phyloP scores from a whole-genome alignment of 2,113 vertebrate species.

The Rhipidura dahli region DNA sequence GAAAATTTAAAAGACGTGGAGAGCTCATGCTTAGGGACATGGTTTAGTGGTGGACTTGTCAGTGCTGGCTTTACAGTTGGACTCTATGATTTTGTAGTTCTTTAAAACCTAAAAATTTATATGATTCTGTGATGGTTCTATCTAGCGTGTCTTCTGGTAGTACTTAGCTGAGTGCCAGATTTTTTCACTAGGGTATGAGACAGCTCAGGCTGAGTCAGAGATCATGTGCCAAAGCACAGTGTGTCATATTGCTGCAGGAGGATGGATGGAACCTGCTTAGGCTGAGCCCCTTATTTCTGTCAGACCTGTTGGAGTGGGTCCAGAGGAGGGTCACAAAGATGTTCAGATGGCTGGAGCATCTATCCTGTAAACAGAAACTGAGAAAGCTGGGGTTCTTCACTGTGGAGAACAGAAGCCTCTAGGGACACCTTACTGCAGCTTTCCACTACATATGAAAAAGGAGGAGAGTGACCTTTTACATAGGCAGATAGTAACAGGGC shows the following conservation, averaged over 20 bases:
- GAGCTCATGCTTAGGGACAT: neutral
- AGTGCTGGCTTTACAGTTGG: neutral
- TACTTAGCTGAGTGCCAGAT: neutral
- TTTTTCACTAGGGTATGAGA: neutral
- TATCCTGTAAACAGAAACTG: neutral
- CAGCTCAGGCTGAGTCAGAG: neutral
- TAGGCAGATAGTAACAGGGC: neutral
- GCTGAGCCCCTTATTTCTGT: neutral
- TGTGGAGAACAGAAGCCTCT: neutral
- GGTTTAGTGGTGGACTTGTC: neutral
- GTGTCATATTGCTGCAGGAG: rapidly evolving
- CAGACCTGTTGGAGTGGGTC: neutral
- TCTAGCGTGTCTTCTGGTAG: neutral
- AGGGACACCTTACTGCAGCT: rapidly evolving
- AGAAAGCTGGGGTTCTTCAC: neutral
- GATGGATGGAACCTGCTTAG: neutral
- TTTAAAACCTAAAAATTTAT: neutral
- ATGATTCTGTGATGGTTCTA: neutral
- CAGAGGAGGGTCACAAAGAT: neutral
- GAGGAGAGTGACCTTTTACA: neutral
- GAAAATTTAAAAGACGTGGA: neutral
- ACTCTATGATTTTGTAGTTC: rapidly evolving
- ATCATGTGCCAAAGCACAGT: neutral
- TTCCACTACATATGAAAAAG: neutral
- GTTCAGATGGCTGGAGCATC: neutral